phyloP scores from a whole-genome alignment of 2,888 invertebrate species.

The Maniola hyperantus region DNA sequence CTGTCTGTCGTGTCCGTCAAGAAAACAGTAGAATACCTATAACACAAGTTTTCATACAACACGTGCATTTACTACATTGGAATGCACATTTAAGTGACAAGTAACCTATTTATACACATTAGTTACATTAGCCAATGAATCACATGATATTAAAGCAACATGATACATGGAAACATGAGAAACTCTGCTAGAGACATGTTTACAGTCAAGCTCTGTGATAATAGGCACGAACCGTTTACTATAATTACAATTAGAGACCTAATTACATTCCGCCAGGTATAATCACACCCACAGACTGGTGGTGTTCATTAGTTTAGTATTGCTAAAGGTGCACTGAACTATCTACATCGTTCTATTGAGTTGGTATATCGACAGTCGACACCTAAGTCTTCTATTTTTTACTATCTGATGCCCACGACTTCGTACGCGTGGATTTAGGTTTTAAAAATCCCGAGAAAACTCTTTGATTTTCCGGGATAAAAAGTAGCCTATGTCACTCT shows the following conservation, averaged over 20 bases:
- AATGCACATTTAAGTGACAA: constrained; percentile 11
- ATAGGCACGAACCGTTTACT: constrained; percentile 29
- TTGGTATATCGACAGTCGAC: too few relatives aligned
- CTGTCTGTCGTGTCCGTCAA: too few relatives aligned
- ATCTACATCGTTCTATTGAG: background rate
- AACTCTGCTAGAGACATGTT: constrained; percentile 29
- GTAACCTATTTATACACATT: constrained; percentile 22
- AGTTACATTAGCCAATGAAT: constrained; percentile 30
- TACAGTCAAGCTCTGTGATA: constrained; percentile 29
- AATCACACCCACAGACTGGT: constrained; percentile 29
- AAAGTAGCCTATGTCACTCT: too few relatives aligned
- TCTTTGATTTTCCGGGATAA: too few relatives aligned
- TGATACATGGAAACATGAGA: constrained; percentile 33
- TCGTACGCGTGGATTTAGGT: too few relatives aligned
- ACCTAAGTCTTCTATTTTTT: too few relatives aligned
- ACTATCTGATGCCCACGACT: too few relatives aligned
- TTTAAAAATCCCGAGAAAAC: too few relatives aligned
- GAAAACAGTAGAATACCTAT: constrained; percentile 1
- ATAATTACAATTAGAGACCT: constrained; percentile 36
- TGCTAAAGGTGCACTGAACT: background rate
- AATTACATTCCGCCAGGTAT: constrained; percentile 35
- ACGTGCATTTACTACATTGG: background rate
- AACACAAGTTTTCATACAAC: background rate
- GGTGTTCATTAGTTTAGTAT: constrained; percentile 21
- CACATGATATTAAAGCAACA: constrained; percentile 30